Evolutionary conservation across 2,113 vertebrate genomes (phyloP), one percentile per base, ranked within the genome.

Genomic region (Panurus biarmicus): DNA sequence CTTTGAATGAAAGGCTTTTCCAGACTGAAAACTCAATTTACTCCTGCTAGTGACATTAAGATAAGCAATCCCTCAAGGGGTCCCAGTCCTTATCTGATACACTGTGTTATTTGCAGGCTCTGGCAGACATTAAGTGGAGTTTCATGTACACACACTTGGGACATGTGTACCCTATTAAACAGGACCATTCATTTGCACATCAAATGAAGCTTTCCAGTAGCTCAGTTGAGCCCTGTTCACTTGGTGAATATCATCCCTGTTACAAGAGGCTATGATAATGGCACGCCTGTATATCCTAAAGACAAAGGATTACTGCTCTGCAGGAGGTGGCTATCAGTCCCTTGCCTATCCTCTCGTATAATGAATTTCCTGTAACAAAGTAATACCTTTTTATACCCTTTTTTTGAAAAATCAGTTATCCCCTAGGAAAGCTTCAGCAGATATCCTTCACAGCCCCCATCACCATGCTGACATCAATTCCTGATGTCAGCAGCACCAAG

Each of bases 21-120:
- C 45, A 75, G 86, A 38, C 85, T 94, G 91, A 94, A 95, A 95
- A 91, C 87, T 96, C 90, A 93, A 94, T 86, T 93, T 94, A 78
- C n/a, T 61, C 40, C 85, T 69, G 76, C 69, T 67, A 84, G 91
- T 60, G 61, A 78, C 92, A 92, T 78, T 86, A 86, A 93, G 95
- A 96, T 93, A 97, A 93, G 90, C 64, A 88, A 33, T 38, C 25
- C 60, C 90, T 85, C 72, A 60, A 90, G 91, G 78, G n/a, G 42
- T 50, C 47, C 58, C 71, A 44, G 74, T 85, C 54, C 64, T 95
- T 96, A 95, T 91, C 95, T 83, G 90, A 94, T 88, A 91, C 69
- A 38, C 36, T 40, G 36, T 48, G 70, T n/a, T 83, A 89, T 91
- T 85, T 12, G 4, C 67, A 80, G 67, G 44, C 67, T 87, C 44